Evolutionary conservation across 2,888 invertebrate genomes (phyloP), one percentile per base, ranked within the genome.

Genomic region (Brachyptera risi): DNA sequence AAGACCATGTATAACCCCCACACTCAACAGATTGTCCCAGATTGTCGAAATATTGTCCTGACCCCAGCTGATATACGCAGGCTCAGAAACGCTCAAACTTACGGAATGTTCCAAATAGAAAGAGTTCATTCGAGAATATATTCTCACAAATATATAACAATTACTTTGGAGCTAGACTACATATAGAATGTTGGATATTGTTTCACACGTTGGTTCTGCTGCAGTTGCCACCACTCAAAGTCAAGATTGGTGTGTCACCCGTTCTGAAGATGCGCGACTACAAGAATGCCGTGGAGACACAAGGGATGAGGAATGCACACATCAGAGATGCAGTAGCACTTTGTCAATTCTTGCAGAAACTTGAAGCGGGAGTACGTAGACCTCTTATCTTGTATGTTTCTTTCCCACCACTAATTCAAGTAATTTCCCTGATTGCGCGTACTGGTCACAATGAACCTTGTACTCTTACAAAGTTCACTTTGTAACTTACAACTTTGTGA

Each of bases 211-310:
- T 44, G 35, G 11, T 38, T 24, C 9, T 2, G 26, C 59, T 59
- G 21, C 64, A 74, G 73, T 69, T 73, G 1, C 71, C 71, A 2
- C 64, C 68, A 42, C 71, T 70, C 13, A 73, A 74, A 64, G 65
- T 71, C 7, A 65, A 70, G 24, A 65, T 70, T 56, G 68, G 68
- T n/a, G 67, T 74, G 15, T 80, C 79, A 9, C 79, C 80, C 1
- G 73, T 80, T 11, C 71, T 78, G 54, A 63, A 74, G n/a, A 72
- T 80, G 71, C 84, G 83, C 69, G 79, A 79, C 15, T 71, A 75
- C 21, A 84, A 84, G 71, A 83, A 82, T 68, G 57, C 68, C 5
- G 69, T 72, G 1, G 79, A 79, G 69, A 69, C 73, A 4, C 64
- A 70, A 58, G 79, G 79, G n/a, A 78, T 81, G 75, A 73, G 73